A percentile compares a stretch with the other conserved stretches of the same genome.
Evolutionary conservation across 2,797 vertebrate genomes (phyloP).

Genomic region (Pseudopleuronectes americanus): DNA sequence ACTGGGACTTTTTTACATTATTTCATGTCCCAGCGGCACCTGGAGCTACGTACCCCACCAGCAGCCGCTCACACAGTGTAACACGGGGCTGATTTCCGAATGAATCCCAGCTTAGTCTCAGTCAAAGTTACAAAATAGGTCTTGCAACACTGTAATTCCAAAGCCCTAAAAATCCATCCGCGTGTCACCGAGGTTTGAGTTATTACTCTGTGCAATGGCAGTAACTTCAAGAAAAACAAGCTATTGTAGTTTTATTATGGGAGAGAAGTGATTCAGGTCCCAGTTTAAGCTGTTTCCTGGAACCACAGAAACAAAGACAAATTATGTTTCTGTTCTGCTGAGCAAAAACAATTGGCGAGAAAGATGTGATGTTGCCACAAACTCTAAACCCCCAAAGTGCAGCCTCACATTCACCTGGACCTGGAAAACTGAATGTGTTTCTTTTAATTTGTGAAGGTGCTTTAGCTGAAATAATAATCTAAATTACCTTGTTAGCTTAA

Average conservation of each 20-base stretch:
- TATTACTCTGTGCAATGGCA: no score
- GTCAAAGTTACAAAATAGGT: no score
- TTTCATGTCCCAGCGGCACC: background rate
- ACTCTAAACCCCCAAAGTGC: background rate
- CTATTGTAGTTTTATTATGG: background rate
- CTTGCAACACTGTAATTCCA: no score
- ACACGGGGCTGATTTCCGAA: no score
- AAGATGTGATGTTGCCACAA: background rate
- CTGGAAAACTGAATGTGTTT: background rate
- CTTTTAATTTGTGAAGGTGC: no score
- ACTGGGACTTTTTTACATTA: background rate
- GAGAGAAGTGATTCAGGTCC: background rate
- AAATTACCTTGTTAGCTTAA: no score
- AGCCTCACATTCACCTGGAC: background rate
- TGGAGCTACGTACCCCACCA: background rate
- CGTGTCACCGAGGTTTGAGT: no score
- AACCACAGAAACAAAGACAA: no score
- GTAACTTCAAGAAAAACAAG: background rate
- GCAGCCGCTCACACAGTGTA: no score
- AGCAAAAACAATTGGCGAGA: background rate
- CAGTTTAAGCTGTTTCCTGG: background rate
- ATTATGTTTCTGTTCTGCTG: background rate
- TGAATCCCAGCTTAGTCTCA: no score
- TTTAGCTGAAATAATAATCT: no score
- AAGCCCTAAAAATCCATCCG: no score